Base-by-base conservation (phyloP, 1,140 invertebrate genomes). In the Drosophila pallidifrons region DNA sequence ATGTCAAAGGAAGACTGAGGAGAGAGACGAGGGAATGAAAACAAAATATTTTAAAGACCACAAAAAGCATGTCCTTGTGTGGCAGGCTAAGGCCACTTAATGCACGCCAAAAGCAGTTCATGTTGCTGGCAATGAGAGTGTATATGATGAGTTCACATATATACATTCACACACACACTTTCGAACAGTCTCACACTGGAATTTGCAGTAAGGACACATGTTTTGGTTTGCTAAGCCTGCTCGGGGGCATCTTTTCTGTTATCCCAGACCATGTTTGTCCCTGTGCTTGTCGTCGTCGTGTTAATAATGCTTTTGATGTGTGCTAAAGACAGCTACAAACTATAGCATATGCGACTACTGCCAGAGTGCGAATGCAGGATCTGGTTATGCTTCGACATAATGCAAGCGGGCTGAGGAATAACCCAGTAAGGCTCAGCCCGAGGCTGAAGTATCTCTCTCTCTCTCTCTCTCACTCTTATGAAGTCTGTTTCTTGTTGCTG, bases 291-390 rank as follows among this genome's bases (percentile, higher is more conserved):
- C 73, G 66, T 77, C 57, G 81, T 77, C 57, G 81, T 88, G 83
- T 89, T 88, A 88, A 88, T 88, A 88, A 88, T 88, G 80, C 75
- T 87, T 83, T 89, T 88, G 83, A 88, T 88, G 83, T 88, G 83
- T 88, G 85, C 69, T 89, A 81, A 89, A 75, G 85, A 88, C 85
- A 88, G 85, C 75, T 73, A 74, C 81, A 88, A 82, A 89, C 77
- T 67, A 82, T 75, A 69, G 51, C 60, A 76, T 30, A 64, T 68
- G 77, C 49, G 25, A 5, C 47, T 47, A 60, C 45, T 20, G 20
- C 30, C 20, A 25, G 30, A 43, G 41, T 13, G 5, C 41, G 41
- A 43, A 13, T 43, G 13, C 10, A 30, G 64, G 2, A 57, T 57
- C 13, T 43, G 57, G 25, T 49, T 57, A 41, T 61, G 67, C 46